Percentiles rank a stretch among this genome's conserved stretches.
These are phyloP conservation scores for Scotopteryx bipunctaria DNA, from an alignment of 2,888 invertebrate genomes.

Conservation along the genomic window DNA sequence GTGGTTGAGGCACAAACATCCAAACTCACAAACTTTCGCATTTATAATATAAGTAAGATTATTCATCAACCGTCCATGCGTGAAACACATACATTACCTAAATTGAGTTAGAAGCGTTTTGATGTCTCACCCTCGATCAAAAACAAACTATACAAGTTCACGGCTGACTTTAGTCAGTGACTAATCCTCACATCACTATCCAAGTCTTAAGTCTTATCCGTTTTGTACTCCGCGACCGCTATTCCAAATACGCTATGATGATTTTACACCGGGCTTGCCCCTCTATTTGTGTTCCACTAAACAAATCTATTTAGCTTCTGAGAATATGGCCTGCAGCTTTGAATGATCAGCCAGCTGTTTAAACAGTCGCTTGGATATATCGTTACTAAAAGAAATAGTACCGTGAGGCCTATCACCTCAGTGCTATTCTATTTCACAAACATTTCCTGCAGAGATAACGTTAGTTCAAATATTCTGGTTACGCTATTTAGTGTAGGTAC, in stretches of 20 bases:
- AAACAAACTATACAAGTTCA: slow-evolving; percentile 14
- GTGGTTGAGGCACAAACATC: too few relatives aligned
- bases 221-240: slow-evolving; percentile 16
- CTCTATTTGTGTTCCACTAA: slow-evolving; percentile 44
- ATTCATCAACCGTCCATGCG: too few relatives aligned
- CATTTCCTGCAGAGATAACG: too few relatives aligned
- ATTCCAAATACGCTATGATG: slow-evolving; percentile 42
- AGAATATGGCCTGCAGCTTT: slow-evolving; percentile 25
- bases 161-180: slow-evolving; percentile 16
- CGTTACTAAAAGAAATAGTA: too few relatives aligned
- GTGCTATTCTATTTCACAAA: too few relatives aligned
- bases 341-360: not conserved
- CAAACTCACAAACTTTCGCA: too few relatives aligned
- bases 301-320: slow-evolving; percentile 51
- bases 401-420: too few relatives aligned
- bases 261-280: slow-evolving; percentile 31
- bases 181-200: slow-evolving; percentile 18
- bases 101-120: slow-evolving; percentile 6
- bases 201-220: slow-evolving; percentile 16
- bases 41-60: too few relatives aligned
- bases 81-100: not conserved
- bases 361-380: not conserved
- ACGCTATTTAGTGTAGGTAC: too few relatives aligned
- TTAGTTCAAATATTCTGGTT: too few relatives aligned
- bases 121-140: slow-evolving; percentile 9